Base-by-base conservation (phyloP, 2,888 invertebrate genomes). In the Scaptomyza polygonia region DNA sequence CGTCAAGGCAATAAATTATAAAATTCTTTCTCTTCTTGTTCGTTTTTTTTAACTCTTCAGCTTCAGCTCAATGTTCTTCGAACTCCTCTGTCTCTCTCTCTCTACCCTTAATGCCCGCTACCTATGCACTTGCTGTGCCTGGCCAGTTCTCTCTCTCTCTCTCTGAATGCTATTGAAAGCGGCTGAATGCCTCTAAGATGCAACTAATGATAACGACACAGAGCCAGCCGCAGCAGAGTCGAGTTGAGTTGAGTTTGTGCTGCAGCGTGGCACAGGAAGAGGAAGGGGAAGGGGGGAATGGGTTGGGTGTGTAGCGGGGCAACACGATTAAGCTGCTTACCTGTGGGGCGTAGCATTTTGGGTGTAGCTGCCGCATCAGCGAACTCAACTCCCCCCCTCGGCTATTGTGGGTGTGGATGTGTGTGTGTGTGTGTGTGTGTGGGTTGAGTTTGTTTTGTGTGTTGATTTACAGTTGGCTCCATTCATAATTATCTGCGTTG, bases 1-100 rank as follows among this genome's bases (percentile, higher is more conserved):
- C 85, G 87, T 85, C 85, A 77, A 81, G 85, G 79, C 87, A 86
- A 86, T 86, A 86, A 86, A 86, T 86, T 88, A 87, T 81, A 87
- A 81, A 80, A 83, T 69, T 73, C 77, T 30, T 16, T 5, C 32
- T 39, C 39, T 16, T 36, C 42, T 40, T 47, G 44, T 9, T 3
- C 51, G 47, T 16, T 52, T 39, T 43, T 39, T 18, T n/a, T 18
- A 59, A 66, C 61, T 34, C 61, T 36, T 16, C 21, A 36, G 21
- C 61, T 36, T 16, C 21, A 36, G 21, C 66, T 36, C 25, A 5
- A 27, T 34, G 16, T 9, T 29, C 25, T 12, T 3, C 48, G 21
- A 21, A 21, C 21, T 21, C 3, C 21, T 21, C n/a, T n/a, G n/a
- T n/a, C n/a, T n/a, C 34, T 11, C 8, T 3, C 1, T 8, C 21